Evolutionary conservation across 2,797 vertebrate species (phyloP), one percentile per base, ranked within the genome.

Genomic region (Percopsis omiscomaycus): DNA sequence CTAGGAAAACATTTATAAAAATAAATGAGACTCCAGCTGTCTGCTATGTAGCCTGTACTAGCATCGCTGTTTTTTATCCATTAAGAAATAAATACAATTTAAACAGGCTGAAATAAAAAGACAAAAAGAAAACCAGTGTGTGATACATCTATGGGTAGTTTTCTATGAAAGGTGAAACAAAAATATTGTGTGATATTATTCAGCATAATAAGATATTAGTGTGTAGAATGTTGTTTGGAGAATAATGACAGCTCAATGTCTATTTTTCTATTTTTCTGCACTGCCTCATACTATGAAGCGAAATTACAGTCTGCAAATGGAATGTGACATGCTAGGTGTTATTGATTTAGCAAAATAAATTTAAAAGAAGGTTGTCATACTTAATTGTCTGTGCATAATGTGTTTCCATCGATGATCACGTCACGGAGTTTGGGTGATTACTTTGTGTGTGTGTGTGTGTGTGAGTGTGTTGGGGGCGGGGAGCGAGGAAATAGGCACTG

Each of bases 401-500:
- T 30, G 13, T 30, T 54, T 13, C n/a, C 64, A 48, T 57, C 49
- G 1, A 5, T 59, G 68, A 60, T 52, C 37, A 42, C 9, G 37
- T 6, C 22, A 9, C 37, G 0, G 50, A 15, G 49, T 51, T 27
- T 6, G 37, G 37, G 8, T 42, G 37, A 42, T 42, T 22, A 42
- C 37, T 9, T 42, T 9, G 37, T 42, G 37, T 52, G 50, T 52
- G 22, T 52, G 50, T 27, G 50, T 29, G 22, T 30, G 48, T 59
- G 32, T 12, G n/a, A 5, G 32, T 49, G 45, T 63, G 15, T 14
- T 48, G 29, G 54, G 6, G 42, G 55, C 4, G 12, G n/a, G 74
- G 61, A 69, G 57, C 54, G 82, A 89, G 91, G 89, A 92, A 93
- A 87, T 83, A 16, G 73, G 66, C 86, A 30, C 90, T 77, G 78